These are phyloP conservation scores for Indicator maculatus DNA, from an alignment of 2,113 vertebrate species.

Conservation along the genomic window DNA sequence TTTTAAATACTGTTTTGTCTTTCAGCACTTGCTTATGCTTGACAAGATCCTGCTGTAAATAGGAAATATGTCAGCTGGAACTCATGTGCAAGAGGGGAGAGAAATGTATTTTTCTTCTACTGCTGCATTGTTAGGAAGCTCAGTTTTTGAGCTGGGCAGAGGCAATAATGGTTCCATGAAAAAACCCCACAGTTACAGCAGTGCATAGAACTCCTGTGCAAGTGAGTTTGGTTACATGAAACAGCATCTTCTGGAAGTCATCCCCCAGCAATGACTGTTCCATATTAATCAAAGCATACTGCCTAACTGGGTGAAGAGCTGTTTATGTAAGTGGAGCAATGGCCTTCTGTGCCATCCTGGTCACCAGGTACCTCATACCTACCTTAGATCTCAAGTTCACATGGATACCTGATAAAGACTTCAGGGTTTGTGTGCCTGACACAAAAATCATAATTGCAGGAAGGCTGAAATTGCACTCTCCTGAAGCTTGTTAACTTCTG, in stretches of 20 bases:
- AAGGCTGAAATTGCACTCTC: not conserved
- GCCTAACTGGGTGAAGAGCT: not conserved
- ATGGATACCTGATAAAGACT: not conserved
- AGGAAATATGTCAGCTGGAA: not conserved
- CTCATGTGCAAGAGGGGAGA: not conserved
- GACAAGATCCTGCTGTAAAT: not conserved
- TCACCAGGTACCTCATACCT: accelerated
- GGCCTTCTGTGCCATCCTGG: not conserved
- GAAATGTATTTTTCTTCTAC: not conserved
- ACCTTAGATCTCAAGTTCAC: not conserved
- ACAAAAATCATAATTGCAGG: not conserved
- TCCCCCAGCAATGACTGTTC: not conserved
- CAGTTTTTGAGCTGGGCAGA: not conserved
- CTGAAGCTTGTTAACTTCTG: not conserved
- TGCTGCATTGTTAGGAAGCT: not conserved
- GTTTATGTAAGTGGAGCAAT: not conserved
- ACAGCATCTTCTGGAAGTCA: not conserved
- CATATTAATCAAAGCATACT: accelerated
- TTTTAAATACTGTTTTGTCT: not conserved
- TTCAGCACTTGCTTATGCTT: not conserved
- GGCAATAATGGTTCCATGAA: not conserved
- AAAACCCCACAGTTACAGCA: not conserved
- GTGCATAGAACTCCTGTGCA: not conserved
- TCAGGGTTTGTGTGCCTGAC: not conserved
- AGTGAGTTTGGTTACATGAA: accelerated